Evolutionary conservation across 2,113 vertebrate genomes (phyloP).

Genomic region (Coturnix japonica): DNA sequence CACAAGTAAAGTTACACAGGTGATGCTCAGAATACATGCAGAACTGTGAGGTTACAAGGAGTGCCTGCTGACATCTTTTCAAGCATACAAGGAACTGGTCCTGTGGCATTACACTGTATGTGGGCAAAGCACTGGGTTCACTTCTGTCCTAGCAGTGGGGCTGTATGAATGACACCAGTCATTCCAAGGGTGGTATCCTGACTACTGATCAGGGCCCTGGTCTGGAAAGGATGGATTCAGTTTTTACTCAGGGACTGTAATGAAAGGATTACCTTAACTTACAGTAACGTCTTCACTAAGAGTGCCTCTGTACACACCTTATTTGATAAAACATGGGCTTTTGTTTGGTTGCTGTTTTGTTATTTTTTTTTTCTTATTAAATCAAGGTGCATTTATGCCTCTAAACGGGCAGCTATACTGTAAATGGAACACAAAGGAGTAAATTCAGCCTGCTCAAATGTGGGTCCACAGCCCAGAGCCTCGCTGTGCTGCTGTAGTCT

Average conservation of each 20-base stretch:
- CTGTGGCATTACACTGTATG: not conserved
- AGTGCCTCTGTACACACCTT: not conserved
- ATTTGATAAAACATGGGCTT: not conserved
- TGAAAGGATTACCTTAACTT: not conserved
- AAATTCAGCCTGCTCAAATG: slow-evolving; percentile 51
- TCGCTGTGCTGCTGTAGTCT: slow-evolving; percentile 29
- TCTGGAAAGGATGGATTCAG: not conserved
- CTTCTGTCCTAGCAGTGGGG: not conserved
- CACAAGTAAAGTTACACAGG: not conserved
- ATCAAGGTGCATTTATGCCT: slow-evolving; percentile 57
- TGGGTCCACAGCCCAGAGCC: slow-evolving; percentile 55
- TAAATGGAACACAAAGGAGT: slow-evolving; percentile 74
- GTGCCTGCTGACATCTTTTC: not conserved
- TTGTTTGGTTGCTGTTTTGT: not conserved
- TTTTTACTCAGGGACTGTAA: not conserved
- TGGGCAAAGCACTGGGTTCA: not conserved
- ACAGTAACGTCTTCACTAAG: not conserved
- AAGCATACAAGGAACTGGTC: not conserved
- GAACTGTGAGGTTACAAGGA: not conserved
- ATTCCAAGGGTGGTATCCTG: not conserved
- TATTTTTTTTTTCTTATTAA: not conserved
- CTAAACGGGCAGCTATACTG: slow-evolving; percentile 56
- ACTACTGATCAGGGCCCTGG: not conserved
- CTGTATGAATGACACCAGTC: not conserved
- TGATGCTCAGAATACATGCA: not conserved